Evolutionary conservation across 1,140 invertebrate species (phyloP).

Genomic region (Cecropterus lyciades): DNA sequence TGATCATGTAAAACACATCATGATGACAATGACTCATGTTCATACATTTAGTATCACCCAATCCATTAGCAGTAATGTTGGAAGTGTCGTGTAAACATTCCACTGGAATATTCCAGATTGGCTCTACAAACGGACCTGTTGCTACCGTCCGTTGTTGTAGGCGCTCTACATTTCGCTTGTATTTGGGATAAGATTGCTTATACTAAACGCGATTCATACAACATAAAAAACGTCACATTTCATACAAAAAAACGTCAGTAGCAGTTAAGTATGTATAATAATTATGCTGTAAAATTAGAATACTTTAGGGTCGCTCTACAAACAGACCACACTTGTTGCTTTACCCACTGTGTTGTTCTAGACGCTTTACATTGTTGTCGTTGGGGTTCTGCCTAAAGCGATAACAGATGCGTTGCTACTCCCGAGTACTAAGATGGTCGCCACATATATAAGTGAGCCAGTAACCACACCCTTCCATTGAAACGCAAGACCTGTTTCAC

Average conservation of each 20-base stretch:
- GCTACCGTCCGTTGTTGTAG: background rate
- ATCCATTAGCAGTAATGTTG: background rate
- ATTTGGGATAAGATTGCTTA: background rate
- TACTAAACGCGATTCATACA: no score
- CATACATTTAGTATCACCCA: background rate
- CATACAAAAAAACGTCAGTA: no score
- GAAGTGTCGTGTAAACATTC: background rate
- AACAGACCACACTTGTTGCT: conserved; percentile 47
- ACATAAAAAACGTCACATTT: no score
- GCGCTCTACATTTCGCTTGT: background rate
- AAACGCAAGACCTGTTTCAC: no score
- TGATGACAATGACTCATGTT: background rate
- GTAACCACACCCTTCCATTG: no score
- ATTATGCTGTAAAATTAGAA: no score
- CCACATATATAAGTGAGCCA: no score
- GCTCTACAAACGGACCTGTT: conserved; percentile 3
- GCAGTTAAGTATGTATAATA: no score
- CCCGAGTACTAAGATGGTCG: no score
- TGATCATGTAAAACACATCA: background rate
- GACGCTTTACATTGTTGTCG: conserved; percentile 20
- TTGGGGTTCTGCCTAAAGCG: no score
- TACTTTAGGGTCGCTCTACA: no score
- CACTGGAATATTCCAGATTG: conserved; percentile 27
- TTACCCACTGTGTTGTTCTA: conserved; percentile 43
- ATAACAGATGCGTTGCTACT: no score